Evolutionary conservation across 2,113 vertebrate genomes (phyloP).

Genomic region (Notarius lentiginosus): DNA sequence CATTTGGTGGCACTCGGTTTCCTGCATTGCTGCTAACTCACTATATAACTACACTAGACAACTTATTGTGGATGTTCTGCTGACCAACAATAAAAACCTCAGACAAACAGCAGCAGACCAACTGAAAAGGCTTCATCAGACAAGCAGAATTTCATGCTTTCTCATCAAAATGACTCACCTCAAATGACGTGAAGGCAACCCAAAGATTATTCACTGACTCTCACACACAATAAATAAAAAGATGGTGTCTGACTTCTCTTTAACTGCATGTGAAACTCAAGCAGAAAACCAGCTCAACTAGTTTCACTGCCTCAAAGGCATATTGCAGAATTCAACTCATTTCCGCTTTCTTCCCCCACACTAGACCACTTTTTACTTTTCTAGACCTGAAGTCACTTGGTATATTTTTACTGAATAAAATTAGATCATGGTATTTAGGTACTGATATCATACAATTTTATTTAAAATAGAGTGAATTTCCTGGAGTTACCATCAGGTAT

Average conservation of each 20-base stretch:
- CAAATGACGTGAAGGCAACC: not conserved
- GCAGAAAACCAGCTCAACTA: slow-evolving; percentile 67
- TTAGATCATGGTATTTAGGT: not conserved
- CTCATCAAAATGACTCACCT: not conserved
- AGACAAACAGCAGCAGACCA: not conserved
- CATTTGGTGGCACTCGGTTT: not conserved
- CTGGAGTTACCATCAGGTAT: not conserved
- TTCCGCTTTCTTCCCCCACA: slow-evolving; percentile 15
- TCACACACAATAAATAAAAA: not conserved
- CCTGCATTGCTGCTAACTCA: not conserved
- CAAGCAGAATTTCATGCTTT: not conserved
- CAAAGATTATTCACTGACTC: not conserved
- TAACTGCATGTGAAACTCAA: slow-evolving; percentile 51
- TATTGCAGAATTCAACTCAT: not conserved
- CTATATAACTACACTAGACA: not conserved
- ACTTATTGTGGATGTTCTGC: not conserved
- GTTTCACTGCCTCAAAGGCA: slow-evolving; percentile 57
- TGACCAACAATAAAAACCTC: not conserved
- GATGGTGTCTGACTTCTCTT: not conserved
- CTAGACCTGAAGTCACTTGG: not conserved
- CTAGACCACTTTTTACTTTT: not conserved
- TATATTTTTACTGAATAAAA: not conserved
- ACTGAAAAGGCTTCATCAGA: not conserved
- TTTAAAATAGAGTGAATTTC: not conserved
- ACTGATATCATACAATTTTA: too few relatives aligned